phyloP scores from a whole-genome alignment of 2,888 invertebrate species.

The Acanthococcus lagerstroemiae region DNA sequence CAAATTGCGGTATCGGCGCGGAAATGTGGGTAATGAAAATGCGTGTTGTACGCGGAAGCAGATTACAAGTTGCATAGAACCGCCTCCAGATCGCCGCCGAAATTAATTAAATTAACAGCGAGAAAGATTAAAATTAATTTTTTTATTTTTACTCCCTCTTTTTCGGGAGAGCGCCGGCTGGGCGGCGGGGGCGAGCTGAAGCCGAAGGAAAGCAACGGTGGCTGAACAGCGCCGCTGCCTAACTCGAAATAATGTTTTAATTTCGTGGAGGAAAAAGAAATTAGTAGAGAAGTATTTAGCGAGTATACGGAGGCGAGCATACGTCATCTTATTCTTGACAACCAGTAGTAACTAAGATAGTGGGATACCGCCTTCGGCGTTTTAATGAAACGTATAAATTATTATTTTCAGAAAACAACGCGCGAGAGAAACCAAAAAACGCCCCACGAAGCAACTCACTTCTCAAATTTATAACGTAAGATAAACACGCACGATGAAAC shows the following conservation, averaged over 20 bases:
- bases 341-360: slow-evolving; percentile 19
- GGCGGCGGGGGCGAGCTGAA: too few species aligned
- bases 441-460: slow-evolving; percentile 9
- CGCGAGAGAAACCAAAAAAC: slow-evolving; percentile 15
- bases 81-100: not conserved
- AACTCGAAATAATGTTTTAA: slow-evolving; percentile 28
- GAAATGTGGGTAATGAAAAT: too few species aligned
- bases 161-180: too few species aligned
- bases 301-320: slow-evolving; percentile 19
- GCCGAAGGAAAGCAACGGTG: too few species aligned
- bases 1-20: too few species aligned
- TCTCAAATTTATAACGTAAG: not conserved
- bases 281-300: slow-evolving; percentile 28
- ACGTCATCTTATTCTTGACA: slow-evolving; percentile 30
- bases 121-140: slow-evolving; percentile 1
- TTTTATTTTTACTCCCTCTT: too few species aligned
- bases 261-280: slow-evolving; percentile 25
- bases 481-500: not conserved
- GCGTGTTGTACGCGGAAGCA: too few species aligned
- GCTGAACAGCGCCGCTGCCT: not conserved
- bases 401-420: slow-evolving; percentile 28
- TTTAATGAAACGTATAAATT: slow-evolving; percentile 27
- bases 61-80: too few species aligned
- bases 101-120: slow-evolving; percentile 22
- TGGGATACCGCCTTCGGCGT: slow-evolving; percentile 27